Conservation (phyloP, 2,113 vertebrate genomes). For the Apaloderma vittatum region DNA sequence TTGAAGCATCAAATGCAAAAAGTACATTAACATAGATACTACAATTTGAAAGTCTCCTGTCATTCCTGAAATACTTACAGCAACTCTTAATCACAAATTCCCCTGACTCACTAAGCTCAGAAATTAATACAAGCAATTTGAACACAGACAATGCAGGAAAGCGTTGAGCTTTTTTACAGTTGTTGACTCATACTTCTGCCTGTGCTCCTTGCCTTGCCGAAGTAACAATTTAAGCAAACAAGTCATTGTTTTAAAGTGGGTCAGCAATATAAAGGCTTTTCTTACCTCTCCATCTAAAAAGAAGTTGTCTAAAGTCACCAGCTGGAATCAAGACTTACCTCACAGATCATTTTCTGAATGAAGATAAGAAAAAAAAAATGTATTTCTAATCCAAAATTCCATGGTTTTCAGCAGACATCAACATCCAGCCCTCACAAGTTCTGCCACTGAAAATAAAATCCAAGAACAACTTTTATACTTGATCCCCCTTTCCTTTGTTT, state of each 20-base stretch:
- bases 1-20: neutral
- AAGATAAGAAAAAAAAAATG: neutral
- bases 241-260: neutral
- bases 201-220: neutral
- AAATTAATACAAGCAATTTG: constrained; percentile 1
- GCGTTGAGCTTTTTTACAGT: neutral
- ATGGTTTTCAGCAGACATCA: neutral
- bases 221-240: neutral
- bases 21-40: neutral
- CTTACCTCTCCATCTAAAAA: neutral
- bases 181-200: constrained; percentile 27
- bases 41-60: neutral
- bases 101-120: neutral
- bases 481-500: constrained; percentile 64
- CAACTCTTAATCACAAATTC: neutral
- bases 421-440: constrained; percentile 12
- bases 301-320: neutral
- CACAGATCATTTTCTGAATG: neutral
- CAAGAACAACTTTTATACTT: constrained; percentile 39
- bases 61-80: neutral
- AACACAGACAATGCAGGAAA: constrained; percentile 26
- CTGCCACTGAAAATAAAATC: constrained; percentile 31
- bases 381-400: neutral
- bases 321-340: constrained; percentile 7
- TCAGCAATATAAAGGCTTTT: neutral